Conservation (phyloP, 2,888 invertebrate species). For the Ophion ellenae region DNA sequence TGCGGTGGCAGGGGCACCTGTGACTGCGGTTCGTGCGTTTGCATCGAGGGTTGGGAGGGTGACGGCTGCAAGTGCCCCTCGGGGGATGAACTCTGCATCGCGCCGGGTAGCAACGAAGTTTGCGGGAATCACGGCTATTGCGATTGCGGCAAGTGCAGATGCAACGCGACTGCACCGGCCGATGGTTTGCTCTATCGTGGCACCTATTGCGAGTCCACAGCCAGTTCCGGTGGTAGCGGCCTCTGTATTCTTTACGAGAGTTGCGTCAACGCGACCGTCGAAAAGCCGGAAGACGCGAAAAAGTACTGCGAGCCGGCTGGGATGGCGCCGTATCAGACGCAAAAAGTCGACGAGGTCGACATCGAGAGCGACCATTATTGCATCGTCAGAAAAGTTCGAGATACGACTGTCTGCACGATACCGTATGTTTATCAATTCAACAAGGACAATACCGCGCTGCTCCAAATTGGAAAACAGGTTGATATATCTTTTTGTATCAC, state of each 20-base stretch:
- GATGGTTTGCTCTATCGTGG: slow-evolving; percentile 74
- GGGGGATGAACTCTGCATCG: slow-evolving; percentile 69
- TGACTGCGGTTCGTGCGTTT: slow-evolving; percentile 74
- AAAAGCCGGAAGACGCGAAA: slow-evolving; percentile 61
- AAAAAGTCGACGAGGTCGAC: slow-evolving; percentile 67
- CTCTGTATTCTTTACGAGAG: slow-evolving; percentile 73
- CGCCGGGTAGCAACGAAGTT: slow-evolving; percentile 75
- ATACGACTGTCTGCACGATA: slow-evolving; percentile 68
- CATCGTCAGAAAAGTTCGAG: slow-evolving; percentile 67
- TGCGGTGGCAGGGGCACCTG: slow-evolving; percentile 75
- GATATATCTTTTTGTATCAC: not conserved
- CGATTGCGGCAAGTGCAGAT: slow-evolving; percentile 75
- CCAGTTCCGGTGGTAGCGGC: slow-evolving; percentile 71
- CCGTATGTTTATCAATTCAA: slow-evolving; percentile 75
- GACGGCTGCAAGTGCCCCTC: slow-evolving; percentile 75
- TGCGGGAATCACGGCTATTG: slow-evolving; percentile 76
- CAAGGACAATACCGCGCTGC: slow-evolving; percentile 69
- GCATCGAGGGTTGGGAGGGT: slow-evolving; percentile 74
- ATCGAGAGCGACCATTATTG: slow-evolving; percentile 72
- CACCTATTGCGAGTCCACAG: slow-evolving; percentile 75
- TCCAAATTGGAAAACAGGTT: slow-evolving; percentile 74
- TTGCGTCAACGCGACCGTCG: slow-evolving; percentile 76
- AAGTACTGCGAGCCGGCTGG: slow-evolving; percentile 70
- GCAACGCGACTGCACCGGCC: slow-evolving; percentile 71
- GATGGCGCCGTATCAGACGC: slow-evolving; percentile 66